Percentiles rank a stretch among this genome's conserved stretches.
Evolutionary conservation across 2,113 vertebrate genomes (phyloP).

Genomic region (Pardalotus punctatus): DNA sequence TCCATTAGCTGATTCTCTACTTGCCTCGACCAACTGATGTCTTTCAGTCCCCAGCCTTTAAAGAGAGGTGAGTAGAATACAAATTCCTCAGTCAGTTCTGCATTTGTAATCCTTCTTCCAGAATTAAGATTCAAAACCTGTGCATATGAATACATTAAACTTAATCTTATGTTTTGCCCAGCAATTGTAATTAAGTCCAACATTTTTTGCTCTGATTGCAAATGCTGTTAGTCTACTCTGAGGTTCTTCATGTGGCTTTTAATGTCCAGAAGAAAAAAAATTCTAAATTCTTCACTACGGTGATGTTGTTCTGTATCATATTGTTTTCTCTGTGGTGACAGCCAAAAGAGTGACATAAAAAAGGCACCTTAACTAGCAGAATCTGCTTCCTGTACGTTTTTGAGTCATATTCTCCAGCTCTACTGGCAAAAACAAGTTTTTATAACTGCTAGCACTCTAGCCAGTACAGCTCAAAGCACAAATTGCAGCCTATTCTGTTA

Average conservation of each 20-base stretch:
- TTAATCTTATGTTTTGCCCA: not conserved
- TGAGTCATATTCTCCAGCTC: conserved; percentile 31
- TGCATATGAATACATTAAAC: not conserved
- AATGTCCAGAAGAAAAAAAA: not conserved
- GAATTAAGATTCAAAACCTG: not conserved
- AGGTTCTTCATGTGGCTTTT: not conserved
- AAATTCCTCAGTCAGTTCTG: not conserved
- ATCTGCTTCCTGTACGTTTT: conserved; percentile 38
- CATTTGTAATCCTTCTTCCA: not conserved
- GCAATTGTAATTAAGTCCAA: not conserved
- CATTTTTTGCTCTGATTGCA: not conserved
- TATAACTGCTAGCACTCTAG: not conserved
- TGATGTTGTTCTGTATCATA: not conserved
- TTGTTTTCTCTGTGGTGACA: not conserved
- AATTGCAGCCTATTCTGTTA: not conserved
- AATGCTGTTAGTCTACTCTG: not conserved
- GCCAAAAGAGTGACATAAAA: conserved; percentile 9
- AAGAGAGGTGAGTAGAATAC: not conserved
- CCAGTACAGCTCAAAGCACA: not conserved
- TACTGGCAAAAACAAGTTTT: conserved; percentile 22
- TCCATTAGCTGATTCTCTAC: not conserved
- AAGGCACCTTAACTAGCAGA: not conserved
- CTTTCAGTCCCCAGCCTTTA: not conserved
- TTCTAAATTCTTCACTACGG: not conserved
- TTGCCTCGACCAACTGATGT: not conserved